Evolutionary conservation across 2,888 invertebrate species (phyloP).

Genomic region (Drosophila nr. fundita): DNA sequence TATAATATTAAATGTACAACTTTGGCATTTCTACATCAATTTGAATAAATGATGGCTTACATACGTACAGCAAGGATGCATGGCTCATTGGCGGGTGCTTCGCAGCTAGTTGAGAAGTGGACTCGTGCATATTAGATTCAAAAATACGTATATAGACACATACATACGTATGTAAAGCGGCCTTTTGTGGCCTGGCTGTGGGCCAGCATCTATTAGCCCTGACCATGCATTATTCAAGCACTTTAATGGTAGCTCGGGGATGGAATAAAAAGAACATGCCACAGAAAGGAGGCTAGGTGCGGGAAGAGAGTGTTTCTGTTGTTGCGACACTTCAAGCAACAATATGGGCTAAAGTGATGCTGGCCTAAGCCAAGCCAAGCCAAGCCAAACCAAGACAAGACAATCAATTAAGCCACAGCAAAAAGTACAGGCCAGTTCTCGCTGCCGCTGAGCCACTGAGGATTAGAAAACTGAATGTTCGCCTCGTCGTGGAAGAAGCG

Average conservation of each 20-base stretch:
- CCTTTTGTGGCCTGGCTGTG: neutral
- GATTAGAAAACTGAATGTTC: constrained; percentile 21
- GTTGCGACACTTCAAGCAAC: constrained; percentile 23
- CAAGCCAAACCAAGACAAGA: constrained; percentile 18
- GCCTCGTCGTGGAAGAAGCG: neutral
- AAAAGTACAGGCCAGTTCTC: constrained; percentile 21
- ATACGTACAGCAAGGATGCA: neutral
- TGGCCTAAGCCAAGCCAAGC: constrained; percentile 12
- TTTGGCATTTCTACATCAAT: neutral
- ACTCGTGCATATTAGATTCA: neutral
- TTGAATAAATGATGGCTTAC: neutral
- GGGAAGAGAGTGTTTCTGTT: constrained; percentile 7
- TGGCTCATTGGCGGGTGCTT: neutral
- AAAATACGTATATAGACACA: neutral
- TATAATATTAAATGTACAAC: neutral
- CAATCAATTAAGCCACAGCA: constrained; percentile 37
- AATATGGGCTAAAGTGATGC: neutral
- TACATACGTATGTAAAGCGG: neutral
- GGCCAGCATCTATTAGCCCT: constrained; percentile 47
- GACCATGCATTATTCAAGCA: constrained; percentile 49
- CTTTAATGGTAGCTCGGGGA: constrained; percentile 45
- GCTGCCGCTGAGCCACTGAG: constrained; percentile 19
- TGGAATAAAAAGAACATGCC: constrained; percentile 8
- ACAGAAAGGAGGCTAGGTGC: neutral
- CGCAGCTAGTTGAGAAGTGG: neutral